Base-by-base conservation (phyloP, 2,113 vertebrate genomes). In the Suncus etruscus region DNA sequence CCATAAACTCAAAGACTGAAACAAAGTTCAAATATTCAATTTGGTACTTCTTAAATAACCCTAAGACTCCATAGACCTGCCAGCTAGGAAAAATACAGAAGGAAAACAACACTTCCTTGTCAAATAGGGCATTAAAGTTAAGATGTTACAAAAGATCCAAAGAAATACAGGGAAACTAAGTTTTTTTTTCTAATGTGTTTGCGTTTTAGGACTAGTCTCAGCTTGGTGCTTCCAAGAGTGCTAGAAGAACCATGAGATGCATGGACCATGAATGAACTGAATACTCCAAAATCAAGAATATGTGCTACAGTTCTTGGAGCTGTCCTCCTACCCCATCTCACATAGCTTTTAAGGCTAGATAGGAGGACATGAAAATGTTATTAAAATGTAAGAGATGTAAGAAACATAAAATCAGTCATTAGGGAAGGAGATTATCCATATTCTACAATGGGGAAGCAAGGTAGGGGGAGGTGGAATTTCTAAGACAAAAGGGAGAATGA, bases 111-210 rank as follows among this genome's bases (percentile, higher is more conserved):
- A 66, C 68, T 81, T 50, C 61, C 48, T 86, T 39, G 48, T 51
- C 39, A 83, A 47, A 47, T 61, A 83, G 76, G 75, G 16, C 31
- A 54, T 45, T 75, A 50, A 80, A 82, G 25, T 48, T 89, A 89
- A 76, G 61, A 70, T 14, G 29, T 58, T 82, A 50, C n/a, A 32
- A 76, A 87, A 91, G 20, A 75, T 22, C 10, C 32, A 22, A 69
- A 75, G 47, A 58, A 22, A 29, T 20, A 45, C 39, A 9, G 83
- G 47, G 29, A 45, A 81, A 89, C 2, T 54, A 54, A 54, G 54
- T 54, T 11, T 54, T 54, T 15, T 14, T 54, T 54, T 14, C 18
- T 11, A 54, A 14, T 54, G 12, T 10, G 54, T 15, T 54, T 54
- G 54, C 14, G 12, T 16, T 54, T 10, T 12, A 54, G 54, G 12